Conservation (phyloP, 2,888 invertebrate species). For the Steinernema carpocapsae region DNA sequence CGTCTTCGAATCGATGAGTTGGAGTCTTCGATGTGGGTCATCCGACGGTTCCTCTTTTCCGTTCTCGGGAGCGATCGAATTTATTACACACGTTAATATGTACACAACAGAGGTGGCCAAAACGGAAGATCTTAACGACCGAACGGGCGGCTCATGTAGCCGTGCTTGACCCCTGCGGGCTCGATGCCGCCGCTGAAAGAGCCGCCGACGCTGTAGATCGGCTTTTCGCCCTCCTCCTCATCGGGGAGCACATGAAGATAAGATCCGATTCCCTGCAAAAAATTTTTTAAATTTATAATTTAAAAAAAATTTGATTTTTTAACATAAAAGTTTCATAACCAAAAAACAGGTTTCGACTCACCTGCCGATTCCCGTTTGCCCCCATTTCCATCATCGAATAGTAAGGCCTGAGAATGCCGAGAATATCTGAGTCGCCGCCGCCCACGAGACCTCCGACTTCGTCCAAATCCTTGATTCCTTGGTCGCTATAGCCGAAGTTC, state of each 20-base stretch:
- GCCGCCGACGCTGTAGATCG: constrained; percentile 60
- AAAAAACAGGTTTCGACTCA: constrained; percentile 3
- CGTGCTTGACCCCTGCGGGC: constrained; percentile 61
- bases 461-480: constrained; percentile 62
- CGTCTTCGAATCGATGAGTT: constrained; percentile 34
- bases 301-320: not conserved
- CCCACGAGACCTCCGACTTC: constrained; percentile 61
- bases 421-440: constrained; percentile 58
- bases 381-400: constrained; percentile 65
- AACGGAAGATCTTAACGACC: constrained; percentile 42
- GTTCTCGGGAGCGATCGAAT: constrained; percentile 8
- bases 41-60: constrained; percentile 7
- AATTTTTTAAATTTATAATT: not conserved
- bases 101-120: not conserved
- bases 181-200: constrained; percentile 62
- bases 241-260: constrained; percentile 63
- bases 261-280: constrained; percentile 59
- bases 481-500: constrained; percentile 58
- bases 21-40: constrained; percentile 32
- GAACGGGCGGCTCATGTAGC: constrained; percentile 58
- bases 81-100: not conserved
- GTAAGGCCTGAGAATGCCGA: constrained; percentile 60
- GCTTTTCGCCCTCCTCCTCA: constrained; percentile 59
- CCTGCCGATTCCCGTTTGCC: constrained; percentile 63
- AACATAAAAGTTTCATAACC: too few species aligned